Base-by-base conservation (phyloP, 2,888 invertebrate genomes). In the Tenthredo notha region DNA sequence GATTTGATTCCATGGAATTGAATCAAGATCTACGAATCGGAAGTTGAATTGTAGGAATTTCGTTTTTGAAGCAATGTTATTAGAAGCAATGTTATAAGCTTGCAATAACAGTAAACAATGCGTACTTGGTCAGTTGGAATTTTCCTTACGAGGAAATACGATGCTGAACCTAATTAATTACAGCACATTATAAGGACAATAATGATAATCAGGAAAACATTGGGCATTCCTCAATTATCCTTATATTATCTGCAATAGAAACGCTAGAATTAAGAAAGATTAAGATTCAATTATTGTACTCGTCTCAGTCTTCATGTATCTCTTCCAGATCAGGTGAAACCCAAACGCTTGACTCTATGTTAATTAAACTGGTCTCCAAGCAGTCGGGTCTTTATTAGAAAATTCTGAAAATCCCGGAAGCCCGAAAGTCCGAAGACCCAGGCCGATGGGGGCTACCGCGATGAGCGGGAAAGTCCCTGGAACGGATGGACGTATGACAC, bases 401-500 rank as follows among this genome's bases (percentile, higher is more conserved):
- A 67, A 33, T 67, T 33, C 67, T 29, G 18, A 33, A 67, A 67
- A 33, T 33, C 67, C 33, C 33, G 21, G 33, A 80, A 61, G n/a
- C 40, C 61, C 61, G 58, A 80, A 80, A 61, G 25, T 40, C 58
- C 40, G 21, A 21, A 61, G 80, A 40, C 37, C 80, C 40, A 25
- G 61, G 2, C 21, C 18, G 80, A 58, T n/a, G 33, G 58, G 80
- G 80, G 37, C 21, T 78, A 18, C n/a, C 10, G 33, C 61, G 61
- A 29, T 7, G 15, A 40, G 18, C 21, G 58, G 80, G 80, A 61
- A 80, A 80, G 37, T 33, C 78, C 80, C 61, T 21, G 12, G 25
- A 25, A 18, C 80, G 80, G 80, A 61, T 61, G 80, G 40, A 29
- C 21, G 40, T 25, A 80, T 80, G 80, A 80, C 80, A 80, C 80